A percentile compares a stretch with the other conserved stretches of the same genome.
Evolutionary conservation across 2,797 vertebrate species (phyloP).

Genomic region (Channa striata): DNA sequence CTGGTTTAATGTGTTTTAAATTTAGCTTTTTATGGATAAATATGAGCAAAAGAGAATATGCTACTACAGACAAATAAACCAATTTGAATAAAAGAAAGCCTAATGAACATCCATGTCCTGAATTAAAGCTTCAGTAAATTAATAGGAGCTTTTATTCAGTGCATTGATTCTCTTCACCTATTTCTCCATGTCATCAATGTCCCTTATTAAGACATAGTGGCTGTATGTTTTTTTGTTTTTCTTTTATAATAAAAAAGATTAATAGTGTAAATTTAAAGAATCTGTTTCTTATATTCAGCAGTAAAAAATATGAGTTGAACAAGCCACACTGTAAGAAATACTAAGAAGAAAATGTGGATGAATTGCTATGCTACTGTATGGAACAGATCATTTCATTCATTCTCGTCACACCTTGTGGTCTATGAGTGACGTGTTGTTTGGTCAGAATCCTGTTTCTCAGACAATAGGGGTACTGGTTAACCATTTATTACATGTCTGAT

Average conservation of each 20-base stretch:
- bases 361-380: not conserved
- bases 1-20: not conserved
- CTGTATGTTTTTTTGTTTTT: not conserved
- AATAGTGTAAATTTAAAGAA: not conserved
- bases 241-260: constrained; percentile 4
- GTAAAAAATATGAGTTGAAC: not conserved
- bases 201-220: not conserved
- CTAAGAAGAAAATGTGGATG: constrained; percentile 6
- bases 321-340: constrained; percentile 18
- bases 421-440: constrained; percentile 14
- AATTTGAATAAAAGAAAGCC: constrained; percentile 1
- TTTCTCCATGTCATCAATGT: not conserved
- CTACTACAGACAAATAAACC: constrained; percentile 1
- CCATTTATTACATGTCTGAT: constrained; percentile 4
- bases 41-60: not conserved
- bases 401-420: not conserved
- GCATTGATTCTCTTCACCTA: not conserved
- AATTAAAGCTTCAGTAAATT: constrained; percentile 10
- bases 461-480: constrained; percentile 1
- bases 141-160: constrained; percentile 8
- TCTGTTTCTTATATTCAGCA: not conserved
- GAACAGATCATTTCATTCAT: constrained; percentile 1
- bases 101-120: constrained; percentile 5
- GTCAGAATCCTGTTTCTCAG: constrained; percentile 3
- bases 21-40: not conserved